Percentiles rank a stretch among this genome's conserved stretches.
These are phyloP conservation scores for Actias luna DNA, from an alignment of 2,888 invertebrate species.

Conservation along the genomic window DNA sequence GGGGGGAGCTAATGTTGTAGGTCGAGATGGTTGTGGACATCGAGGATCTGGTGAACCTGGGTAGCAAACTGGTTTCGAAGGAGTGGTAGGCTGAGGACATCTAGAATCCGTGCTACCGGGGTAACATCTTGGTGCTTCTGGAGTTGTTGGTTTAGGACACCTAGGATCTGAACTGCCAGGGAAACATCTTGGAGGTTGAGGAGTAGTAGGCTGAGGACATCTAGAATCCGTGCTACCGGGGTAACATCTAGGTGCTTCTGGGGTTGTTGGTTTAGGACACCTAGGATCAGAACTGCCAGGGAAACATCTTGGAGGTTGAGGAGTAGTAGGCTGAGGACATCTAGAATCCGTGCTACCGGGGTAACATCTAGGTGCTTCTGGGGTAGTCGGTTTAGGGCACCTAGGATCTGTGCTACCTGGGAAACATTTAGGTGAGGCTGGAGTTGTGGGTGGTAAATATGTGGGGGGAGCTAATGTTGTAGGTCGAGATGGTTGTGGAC, in stretches of 20 bases:
- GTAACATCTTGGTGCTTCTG: slow-evolving; percentile 31
- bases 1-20: slow-evolving; percentile 42
- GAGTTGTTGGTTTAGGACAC: slow-evolving; percentile 28
- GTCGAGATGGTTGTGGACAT: slow-evolving; percentile 27
- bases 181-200: slow-evolving; percentile 26
- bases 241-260: slow-evolving; percentile 31
- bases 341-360: slow-evolving; percentile 41
- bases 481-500: slow-evolving; percentile 33
- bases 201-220: slow-evolving; percentile 30
- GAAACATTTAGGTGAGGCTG: slow-evolving; percentile 30
- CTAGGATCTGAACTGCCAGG: slow-evolving; percentile 30
- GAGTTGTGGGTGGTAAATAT: slow-evolving; percentile 35
- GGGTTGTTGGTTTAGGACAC: slow-evolving; percentile 37
- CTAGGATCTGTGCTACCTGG: slow-evolving; percentile 29
- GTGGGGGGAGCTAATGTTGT: slow-evolving; percentile 26
- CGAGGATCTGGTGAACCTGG: slow-evolving; percentile 30
- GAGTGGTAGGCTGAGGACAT: slow-evolving; percentile 29
- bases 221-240: slow-evolving; percentile 30
- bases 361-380: slow-evolving; percentile 28
- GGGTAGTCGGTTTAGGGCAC: slow-evolving; percentile 42
- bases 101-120: slow-evolving; percentile 30
- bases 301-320: slow-evolving; percentile 30
- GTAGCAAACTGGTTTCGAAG: slow-evolving; percentile 25
- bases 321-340: slow-evolving; percentile 41
- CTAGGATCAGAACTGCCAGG: slow-evolving; percentile 38